Evolutionary conservation across 2,797 vertebrate species (phyloP), one percentile per base, ranked within the genome.

Genomic region (Xenentodon cancila): DNA sequence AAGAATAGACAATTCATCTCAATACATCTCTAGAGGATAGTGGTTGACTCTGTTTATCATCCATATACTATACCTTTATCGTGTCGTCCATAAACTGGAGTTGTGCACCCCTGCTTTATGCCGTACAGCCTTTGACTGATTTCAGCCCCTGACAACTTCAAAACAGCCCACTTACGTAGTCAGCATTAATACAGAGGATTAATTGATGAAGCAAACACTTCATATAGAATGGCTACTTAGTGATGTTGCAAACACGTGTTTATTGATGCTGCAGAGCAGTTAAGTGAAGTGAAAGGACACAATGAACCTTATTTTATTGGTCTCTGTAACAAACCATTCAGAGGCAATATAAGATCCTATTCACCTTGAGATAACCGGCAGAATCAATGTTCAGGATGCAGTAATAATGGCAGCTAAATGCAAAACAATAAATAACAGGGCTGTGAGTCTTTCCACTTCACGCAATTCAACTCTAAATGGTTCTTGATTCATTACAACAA

Each of bases 131-230:
- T 71, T 59, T 62, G 25, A 71, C 54, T 60, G 50, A 34, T 73
- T 58, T 77, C 19, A 63, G 74, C 45, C 55, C 59, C 68, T 27
- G 53, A 68, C 49, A 59, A 73, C 59, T 64, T 69, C 34, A 73
- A 84, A 85, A 75, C 75, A 80, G 49, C 59, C 73, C 63, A 50
- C 27, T 76, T 68, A 63, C 60, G 80, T 62, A 65, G 64, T 68
- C 27, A 71, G 48, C 19, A 27, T 49, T 74, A 68, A 68, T 45
- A 62, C 59, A 57, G 59, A 80, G 59, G 44, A 85, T 81, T 81
- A 69, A 75, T 52, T 68, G 67, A 71, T 81, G 58, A 81, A 72
- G 59, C 68, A 75, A 81, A 88, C 87, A 88, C 91, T 91, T 92
- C 87, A 90, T 84, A 81, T 56, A 63, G 76, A 85, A 78, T 19